Evolutionary conservation across 2,797 vertebrate genomes (phyloP).

Genomic region (Adelosebastes latens): DNA sequence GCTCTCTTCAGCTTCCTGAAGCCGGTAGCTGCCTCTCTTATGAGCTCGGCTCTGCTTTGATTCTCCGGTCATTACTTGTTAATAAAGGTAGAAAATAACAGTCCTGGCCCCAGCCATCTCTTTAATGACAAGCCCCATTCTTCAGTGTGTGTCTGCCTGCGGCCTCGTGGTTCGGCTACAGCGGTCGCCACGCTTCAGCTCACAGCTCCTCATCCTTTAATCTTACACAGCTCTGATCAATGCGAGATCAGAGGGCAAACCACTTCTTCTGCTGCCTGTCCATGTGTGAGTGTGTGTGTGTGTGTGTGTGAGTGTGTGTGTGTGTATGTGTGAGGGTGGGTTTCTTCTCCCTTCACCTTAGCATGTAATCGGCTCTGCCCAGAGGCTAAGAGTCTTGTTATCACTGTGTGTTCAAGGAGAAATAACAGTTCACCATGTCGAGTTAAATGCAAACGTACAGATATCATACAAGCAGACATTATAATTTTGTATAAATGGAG

Average conservation of each 20-base stretch:
- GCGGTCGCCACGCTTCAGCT: slow-evolving; percentile 38
- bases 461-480: slow-evolving; percentile 11
- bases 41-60: slow-evolving; percentile 60
- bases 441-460: slow-evolving; percentile 22
- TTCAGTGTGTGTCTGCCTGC: slow-evolving; percentile 25
- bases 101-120: slow-evolving; percentile 58
- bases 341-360: slow-evolving; percentile 19
- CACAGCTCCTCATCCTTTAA: slow-evolving; percentile 57
- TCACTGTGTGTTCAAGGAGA: slow-evolving; percentile 22
- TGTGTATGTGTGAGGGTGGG: slow-evolving; percentile 17
- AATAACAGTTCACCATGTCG: slow-evolving; percentile 1
- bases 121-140: slow-evolving; percentile 68
- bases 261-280: slow-evolving; percentile 55
- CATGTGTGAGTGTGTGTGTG: slow-evolving; percentile 24
- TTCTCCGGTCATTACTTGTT: slow-evolving; percentile 78
- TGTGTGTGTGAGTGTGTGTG: slow-evolving; percentile 32
- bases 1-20: slow-evolving; percentile 29
- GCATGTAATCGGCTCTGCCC: slow-evolving; percentile 43
- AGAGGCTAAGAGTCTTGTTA: slow-evolving; percentile 34
- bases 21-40: slow-evolving; percentile 2
- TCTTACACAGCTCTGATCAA: slow-evolving; percentile 65
- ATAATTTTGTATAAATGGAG: slow-evolving; percentile 11
- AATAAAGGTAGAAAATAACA: slow-evolving; percentile 82
- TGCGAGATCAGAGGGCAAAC: slow-evolving; percentile 54
- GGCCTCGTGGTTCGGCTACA: slow-evolving; percentile 32